Conservation (phyloP, 2,888 invertebrate genomes). For the Clistopyga incitator region DNA sequence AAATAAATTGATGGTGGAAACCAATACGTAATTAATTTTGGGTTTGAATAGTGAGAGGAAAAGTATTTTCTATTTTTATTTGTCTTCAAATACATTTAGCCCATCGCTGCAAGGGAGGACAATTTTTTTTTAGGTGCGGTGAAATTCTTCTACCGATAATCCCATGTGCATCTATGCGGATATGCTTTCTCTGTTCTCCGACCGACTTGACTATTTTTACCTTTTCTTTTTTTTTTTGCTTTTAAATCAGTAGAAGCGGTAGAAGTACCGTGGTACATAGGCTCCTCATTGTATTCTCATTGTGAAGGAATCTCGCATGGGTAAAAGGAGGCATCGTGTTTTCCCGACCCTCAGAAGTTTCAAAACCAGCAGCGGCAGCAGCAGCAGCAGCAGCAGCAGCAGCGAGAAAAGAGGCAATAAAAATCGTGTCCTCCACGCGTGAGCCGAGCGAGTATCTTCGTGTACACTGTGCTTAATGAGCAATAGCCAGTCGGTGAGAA, state of each 20-base stretch:
- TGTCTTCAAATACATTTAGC: too few species aligned
- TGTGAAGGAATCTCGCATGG: conserved; percentile 13
- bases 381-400: background rate
- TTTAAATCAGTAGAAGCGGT: background rate
- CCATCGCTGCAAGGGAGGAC: too few species aligned
- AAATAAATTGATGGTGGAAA: too few species aligned
- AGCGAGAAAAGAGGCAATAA: conserved; percentile 16
- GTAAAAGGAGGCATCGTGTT: conserved; percentile 11
- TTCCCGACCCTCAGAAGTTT: background rate
- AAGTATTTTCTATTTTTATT: too few species aligned
- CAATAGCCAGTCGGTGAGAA: conserved; percentile 35
- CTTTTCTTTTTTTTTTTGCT: background rate
- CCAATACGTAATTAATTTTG: too few species aligned
- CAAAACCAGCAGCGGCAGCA: background rate
- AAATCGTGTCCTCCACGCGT: conserved; percentile 23
- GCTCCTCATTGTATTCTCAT: conserved; percentile 40
- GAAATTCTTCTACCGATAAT: background rate
- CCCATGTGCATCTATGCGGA: background rate
- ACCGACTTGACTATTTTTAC: conserved; percentile 21
- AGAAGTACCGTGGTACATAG: background rate
- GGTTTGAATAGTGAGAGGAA: too few species aligned
- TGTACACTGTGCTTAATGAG: conserved; percentile 29
- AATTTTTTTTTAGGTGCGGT: background rate
- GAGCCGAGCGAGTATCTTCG: conserved; percentile 25
- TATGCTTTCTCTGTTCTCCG: background rate